phyloP scores from a whole-genome alignment of 2,113 vertebrate genomes.

The Manacus vitellinus region DNA sequence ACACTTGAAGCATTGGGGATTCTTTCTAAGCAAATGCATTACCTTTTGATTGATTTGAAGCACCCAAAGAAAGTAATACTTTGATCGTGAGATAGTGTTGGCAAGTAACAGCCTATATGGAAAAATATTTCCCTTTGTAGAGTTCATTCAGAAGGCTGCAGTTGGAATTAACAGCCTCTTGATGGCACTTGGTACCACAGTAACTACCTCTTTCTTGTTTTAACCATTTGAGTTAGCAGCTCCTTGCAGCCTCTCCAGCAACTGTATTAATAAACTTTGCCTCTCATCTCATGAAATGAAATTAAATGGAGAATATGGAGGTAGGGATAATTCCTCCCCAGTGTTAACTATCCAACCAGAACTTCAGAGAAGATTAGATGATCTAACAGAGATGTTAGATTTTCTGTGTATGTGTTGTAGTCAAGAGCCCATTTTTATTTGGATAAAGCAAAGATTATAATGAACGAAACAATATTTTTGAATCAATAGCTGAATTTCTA shows the following conservation, averaged over 20 bases:
- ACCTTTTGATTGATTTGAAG: not conserved
- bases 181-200: conserved; percentile 66
- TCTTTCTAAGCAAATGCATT: not conserved
- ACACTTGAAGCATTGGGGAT: not conserved
- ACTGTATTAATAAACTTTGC: not conserved
- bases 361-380: not conserved
- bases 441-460: not conserved
- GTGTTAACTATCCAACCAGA: not conserved
- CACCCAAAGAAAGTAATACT: not conserved
- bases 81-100: not conserved
- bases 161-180: conserved; percentile 58
- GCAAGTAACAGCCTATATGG: not conserved
- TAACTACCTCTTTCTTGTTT: not conserved
- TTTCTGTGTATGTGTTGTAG: not conserved
- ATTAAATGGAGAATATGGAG: not conserved
- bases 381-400: no score
- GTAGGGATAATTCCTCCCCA: not conserved
- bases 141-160: conserved; percentile 34
- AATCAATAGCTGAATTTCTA: not conserved
- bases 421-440: not conserved
- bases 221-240: not conserved
- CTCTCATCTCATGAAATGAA: not conserved
- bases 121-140: not conserved
- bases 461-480: not conserved
- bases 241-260: not conserved